Evolutionary conservation across 35 echinoderm and acorn worm species (phyloP), one percentile per base, ranked within the genome.

Genomic region (Anneissia japonica): DNA sequence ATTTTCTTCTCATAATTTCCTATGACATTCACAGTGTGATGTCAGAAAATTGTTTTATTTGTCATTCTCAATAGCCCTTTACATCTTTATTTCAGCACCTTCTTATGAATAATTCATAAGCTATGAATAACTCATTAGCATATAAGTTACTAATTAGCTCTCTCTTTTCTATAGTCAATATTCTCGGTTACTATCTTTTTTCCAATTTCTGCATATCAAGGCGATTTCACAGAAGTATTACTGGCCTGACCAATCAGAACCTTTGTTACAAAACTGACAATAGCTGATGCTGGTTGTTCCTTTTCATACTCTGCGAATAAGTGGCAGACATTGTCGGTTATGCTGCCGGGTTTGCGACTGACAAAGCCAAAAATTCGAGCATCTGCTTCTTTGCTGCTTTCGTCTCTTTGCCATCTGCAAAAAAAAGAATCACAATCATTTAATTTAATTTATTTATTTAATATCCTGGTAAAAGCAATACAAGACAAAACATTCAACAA

Each of bases 241-340:
- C 1, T 64, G 79, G 79, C 26, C n/a, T 39, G 35, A 81, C 93
- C 95, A 10, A 97, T 88, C 79, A 97, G 79, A 13, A 97, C 95
- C 79, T 97, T 97, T 80, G 91, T 97, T 32, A 97, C 95, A 83
- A 97, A 97, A 39, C 91, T 93, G 37, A 97, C 95, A 19, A 97
- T 97, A 46, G 95, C 95, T 23, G 95, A 97, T 11, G 95, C 95
- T 37, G 95, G 95, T 35, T 97, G 95, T 39, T 97, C 95, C 31
- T 84, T 79, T 41, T 97, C 95, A 76, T 93, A 90, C 72, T 97
- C 95, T 4, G 95, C 95, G 84, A 97, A 97, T 12, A 97, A 56
- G 56, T 93, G 92, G 38, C 95, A 97, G 82, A 90, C 88, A 77
- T 97, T 97, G 82, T 97, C 94, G 30, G 91, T 93, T 51, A 93